Percentiles rank a stretch among this genome's conserved stretches.
phyloP scores from a whole-genome alignment of 2,797 vertebrate species.

The Macropus fuliginosus region DNA sequence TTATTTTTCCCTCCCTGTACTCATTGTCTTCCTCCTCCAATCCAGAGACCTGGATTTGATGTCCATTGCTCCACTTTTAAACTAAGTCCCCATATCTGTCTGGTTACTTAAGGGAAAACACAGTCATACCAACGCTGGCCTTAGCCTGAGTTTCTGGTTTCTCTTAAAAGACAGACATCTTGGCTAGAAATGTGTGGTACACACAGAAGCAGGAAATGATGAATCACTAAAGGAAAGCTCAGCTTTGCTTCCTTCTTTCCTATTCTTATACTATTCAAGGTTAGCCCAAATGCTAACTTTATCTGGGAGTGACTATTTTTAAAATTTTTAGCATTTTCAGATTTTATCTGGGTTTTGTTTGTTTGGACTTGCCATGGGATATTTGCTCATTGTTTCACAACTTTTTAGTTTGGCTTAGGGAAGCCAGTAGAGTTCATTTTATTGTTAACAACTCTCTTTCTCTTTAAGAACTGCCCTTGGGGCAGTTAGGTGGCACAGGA shows the following conservation, averaged over 20 bases:
- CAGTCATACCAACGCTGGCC: neutral
- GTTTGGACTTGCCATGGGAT: neutral
- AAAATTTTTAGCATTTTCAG: neutral
- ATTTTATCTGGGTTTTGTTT: neutral
- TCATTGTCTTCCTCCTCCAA: neutral
- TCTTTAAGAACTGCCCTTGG: neutral
- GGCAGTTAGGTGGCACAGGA: too few relatives aligned
- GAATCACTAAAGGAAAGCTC: neutral
- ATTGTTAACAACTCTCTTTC: neutral
- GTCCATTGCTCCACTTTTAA: neutral
- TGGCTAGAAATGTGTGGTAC: neutral
- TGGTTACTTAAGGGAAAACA: neutral
- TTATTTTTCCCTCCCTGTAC: too few relatives aligned
- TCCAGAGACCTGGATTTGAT: neutral
- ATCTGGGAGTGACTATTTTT: neutral
- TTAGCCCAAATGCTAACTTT: neutral
- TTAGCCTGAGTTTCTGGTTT: neutral
- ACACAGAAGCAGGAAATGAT: neutral
- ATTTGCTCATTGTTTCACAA: neutral
- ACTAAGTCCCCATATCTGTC: neutral
- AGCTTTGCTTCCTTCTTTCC: neutral
- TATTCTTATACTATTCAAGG: neutral
- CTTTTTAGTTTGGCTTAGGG: neutral
- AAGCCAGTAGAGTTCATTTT: neutral
- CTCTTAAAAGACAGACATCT: neutral